phyloP scores from a whole-genome alignment of 2,888 invertebrate genomes.

The Thumatha senex region DNA sequence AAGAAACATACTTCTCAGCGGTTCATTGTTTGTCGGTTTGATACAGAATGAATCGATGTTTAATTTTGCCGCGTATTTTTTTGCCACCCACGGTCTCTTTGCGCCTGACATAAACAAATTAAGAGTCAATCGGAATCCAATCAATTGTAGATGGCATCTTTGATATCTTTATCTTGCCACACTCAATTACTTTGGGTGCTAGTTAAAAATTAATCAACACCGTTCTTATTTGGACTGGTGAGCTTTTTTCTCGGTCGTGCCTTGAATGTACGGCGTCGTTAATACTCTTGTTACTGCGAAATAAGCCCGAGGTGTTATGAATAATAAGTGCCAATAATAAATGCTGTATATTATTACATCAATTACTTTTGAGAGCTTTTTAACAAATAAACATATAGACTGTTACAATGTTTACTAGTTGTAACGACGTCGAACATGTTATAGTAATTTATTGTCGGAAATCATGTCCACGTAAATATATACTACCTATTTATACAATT shows the following conservation, averaged over 20 bases:
- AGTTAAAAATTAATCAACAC: slow-evolving; percentile 58
- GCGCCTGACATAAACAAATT: slow-evolving; percentile 56
- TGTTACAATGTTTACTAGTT: no score
- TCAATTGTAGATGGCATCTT: slow-evolving; percentile 61
- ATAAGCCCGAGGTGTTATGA: slow-evolving; percentile 5
- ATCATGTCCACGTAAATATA: no score
- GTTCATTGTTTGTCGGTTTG: slow-evolving; percentile 30
- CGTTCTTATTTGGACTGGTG: slow-evolving; percentile 20
- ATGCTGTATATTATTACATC: slow-evolving; percentile 19
- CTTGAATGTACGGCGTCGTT: slow-evolving; percentile 11
- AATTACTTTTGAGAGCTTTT: not conserved
- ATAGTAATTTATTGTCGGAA: no score
- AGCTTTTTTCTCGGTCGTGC: not conserved
- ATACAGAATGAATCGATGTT: slow-evolving; percentile 41
- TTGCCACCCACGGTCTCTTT: slow-evolving; percentile 30
- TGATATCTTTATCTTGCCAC: slow-evolving; percentile 67
- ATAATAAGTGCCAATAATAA: not conserved
- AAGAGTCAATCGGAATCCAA: slow-evolving; percentile 65
- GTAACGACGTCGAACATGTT: no score
- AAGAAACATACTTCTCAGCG: slow-evolving; percentile 5
- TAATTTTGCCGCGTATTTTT: slow-evolving; percentile 41
- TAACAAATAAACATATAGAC: no score
- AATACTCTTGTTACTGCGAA: slow-evolving; percentile 11
- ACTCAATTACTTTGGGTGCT: slow-evolving; percentile 51
- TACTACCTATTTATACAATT: no score